Base-by-base conservation (phyloP, 2,797 vertebrate species). In the Atherinosoma microstoma region DNA sequence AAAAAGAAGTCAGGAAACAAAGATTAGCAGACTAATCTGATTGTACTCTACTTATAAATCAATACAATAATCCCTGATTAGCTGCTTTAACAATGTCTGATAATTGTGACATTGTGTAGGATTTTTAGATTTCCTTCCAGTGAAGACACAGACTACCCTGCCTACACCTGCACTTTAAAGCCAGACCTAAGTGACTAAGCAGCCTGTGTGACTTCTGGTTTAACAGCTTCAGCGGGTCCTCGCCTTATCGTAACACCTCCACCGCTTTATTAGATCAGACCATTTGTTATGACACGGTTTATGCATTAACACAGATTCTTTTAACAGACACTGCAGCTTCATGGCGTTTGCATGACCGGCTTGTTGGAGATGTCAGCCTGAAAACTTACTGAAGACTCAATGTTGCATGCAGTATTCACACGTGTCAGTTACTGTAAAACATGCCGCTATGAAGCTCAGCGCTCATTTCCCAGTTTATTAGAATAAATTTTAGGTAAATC, bases 281-380 rank as follows among this genome's bases (percentile, higher is more conserved):
- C 75, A 71, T 85, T 84, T 79, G 76, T 73, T 68, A 76, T 74
- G 80, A 80, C 73, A 70, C 0, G 18, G 66, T 73, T 85, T 70
- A 70, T 75, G 63, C 84, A 78, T 85, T 86, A 75, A 58, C 70
- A 60, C 60, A 70, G 70, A 90, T 84, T 76, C 75, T 40, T 89
- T 83, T 73, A 81, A 30, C 77, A 83, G 78, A 84, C 20, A 8
- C 69, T 68, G 67, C 54, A 69, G 53, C 64, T 58, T 58, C 51
- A 58, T 5, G 53, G 45, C 6, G 20, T 64, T 72, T 36, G 75
- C 64, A 73, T 18, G 22, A 29, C 49, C 1, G n/a, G 47, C 36
- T 12, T 9, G 58, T 49, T 12, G 34, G 36, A 35, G 54, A 66
- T 57, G 58, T 34, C 47, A 10, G 75, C 24, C 30, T 18, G 10